Evolutionary conservation across 2,888 invertebrate genomes (phyloP).

Genomic region (Drosophila histrio): DNA sequence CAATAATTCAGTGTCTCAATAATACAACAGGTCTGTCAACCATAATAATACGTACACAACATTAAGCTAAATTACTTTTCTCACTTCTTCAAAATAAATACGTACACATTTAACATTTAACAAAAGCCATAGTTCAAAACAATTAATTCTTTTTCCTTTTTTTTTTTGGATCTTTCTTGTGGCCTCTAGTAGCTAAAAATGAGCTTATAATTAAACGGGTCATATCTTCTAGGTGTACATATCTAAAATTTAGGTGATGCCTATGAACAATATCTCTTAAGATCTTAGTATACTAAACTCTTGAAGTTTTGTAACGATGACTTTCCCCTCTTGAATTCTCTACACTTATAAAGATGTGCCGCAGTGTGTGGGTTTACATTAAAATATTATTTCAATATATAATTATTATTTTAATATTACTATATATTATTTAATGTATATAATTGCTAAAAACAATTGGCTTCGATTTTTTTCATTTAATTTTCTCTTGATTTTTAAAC

Average conservation of each 20-base stretch:
- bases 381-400: conserved; percentile 43
- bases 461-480: conserved; percentile 69
- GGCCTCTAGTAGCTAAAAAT: conserved; percentile 48
- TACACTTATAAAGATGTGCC: conserved; percentile 47
- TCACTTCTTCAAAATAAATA: not conserved
- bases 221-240: conserved; percentile 23
- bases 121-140: conserved; percentile 9
- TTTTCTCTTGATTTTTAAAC: conserved; percentile 9
- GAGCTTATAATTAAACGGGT: conserved; percentile 52
- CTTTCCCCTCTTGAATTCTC: conserved; percentile 5
- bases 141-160: not conserved
- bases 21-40: conserved; percentile 20
- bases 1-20: conserved; percentile 15
- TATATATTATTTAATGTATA: conserved; percentile 50
- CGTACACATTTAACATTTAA: conserved; percentile 16
- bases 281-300: conserved; percentile 20
- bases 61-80: conserved; percentile 12
- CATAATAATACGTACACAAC: conserved; percentile 16
- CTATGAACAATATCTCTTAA: conserved; percentile 48
- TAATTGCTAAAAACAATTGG: conserved; percentile 81
- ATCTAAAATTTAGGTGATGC: conserved; percentile 41
- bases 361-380: conserved; percentile 50
- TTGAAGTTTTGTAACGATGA: conserved; percentile 21
- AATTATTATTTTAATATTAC: conserved; percentile 31
- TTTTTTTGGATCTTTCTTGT: conserved; percentile 7